Percentiles rank a stretch among this genome's conserved stretches.
Conservation (phyloP, 2,888 invertebrate genomes). For the Andrena chrysosceles region DNA sequence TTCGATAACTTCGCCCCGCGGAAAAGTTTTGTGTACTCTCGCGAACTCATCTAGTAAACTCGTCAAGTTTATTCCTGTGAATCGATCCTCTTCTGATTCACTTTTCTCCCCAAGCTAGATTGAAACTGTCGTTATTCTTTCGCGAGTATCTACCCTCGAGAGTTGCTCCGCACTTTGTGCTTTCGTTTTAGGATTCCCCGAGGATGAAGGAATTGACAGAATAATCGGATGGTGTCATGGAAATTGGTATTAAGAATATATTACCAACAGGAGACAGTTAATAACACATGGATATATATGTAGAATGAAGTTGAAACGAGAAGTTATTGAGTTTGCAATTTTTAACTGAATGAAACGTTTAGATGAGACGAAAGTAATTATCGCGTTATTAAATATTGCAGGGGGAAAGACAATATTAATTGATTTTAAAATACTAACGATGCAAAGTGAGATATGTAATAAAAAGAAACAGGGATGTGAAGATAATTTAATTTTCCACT, state of each 20-base stretch:
- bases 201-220: no score
- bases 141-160: background rate
- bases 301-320: background rate
- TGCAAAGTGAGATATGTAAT: no score
- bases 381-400: background rate
- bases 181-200: no score
- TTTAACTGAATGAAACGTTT: background rate
- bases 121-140: background rate
- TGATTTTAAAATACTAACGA: no score
- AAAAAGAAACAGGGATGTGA: no score
- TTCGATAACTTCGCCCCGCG: slow-evolving; percentile 44
- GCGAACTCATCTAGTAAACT: slow-evolving; percentile 36
- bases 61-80: slow-evolving; percentile 57
- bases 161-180: background rate
- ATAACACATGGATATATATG: background rate
- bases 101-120: background rate
- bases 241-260: background rate
- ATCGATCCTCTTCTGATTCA: slow-evolving; percentile 49
- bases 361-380: background rate
- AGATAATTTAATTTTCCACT: no score
- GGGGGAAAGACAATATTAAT: background rate
- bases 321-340: background rate
- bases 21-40: slow-evolving; percentile 58
- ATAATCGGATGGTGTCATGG: background rate
- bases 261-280: background rate